Conservation (phyloP, 2,113 vertebrate genomes). For the Herpailurus yagouaroundi region DNA sequence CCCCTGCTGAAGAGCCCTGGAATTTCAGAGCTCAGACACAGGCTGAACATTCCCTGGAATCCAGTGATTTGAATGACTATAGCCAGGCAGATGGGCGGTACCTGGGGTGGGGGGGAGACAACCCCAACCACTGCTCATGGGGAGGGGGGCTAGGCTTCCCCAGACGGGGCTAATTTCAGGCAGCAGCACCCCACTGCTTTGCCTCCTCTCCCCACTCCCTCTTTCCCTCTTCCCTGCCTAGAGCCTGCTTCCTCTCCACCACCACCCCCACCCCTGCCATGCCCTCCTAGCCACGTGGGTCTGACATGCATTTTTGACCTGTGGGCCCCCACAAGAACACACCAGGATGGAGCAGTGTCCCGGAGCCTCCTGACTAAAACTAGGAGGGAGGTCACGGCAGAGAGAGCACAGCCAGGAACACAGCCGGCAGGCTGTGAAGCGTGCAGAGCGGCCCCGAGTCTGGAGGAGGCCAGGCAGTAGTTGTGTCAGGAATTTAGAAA, state of each 20-base stretch:
- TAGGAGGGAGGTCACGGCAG: accelerated
- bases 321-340: not conserved
- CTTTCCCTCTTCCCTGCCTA: not conserved
- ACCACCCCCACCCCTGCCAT: not conserved
- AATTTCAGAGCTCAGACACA: not conserved
- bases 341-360: not conserved
- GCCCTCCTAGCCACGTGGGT: not conserved
- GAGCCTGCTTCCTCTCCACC: not conserved
- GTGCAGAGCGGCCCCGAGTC: not conserved
- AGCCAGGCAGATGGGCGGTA: not conserved
- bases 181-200: not conserved
- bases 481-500: not conserved
- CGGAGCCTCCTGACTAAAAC: too few species aligned
- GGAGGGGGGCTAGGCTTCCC: not conserved
- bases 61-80: not conserved
- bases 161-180: not conserved
- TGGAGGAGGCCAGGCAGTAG: not conserved
- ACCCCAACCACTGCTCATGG: not conserved
- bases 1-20: not conserved
- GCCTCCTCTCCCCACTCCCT: accelerated
- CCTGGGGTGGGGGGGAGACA: accelerated
- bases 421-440: not conserved
- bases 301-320: not conserved
- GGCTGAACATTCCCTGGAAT: not conserved
- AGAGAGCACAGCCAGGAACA: not conserved